A percentile compares a stretch with the other conserved stretches of the same genome.
Evolutionary conservation across 2,797 vertebrate genomes (phyloP).

Genomic region (Pseudocheirus occidentalis): DNA sequence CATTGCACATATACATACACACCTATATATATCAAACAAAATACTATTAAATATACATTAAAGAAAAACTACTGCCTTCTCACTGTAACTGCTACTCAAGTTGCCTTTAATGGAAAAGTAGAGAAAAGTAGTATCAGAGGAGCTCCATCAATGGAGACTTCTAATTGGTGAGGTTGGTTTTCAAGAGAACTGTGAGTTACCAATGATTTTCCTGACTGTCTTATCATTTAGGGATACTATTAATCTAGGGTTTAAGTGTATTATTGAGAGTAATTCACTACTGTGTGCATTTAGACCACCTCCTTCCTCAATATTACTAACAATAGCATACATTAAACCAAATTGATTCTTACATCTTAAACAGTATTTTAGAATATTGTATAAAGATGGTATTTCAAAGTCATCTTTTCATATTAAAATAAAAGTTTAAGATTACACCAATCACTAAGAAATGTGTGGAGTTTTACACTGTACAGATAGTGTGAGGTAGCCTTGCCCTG

Average conservation of each 20-base stretch:
- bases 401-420: slow-evolving; percentile 58
- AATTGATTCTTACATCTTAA: slow-evolving; percentile 56
- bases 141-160: slow-evolving; percentile 20
- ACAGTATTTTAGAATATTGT: slow-evolving; percentile 22
- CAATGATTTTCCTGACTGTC: slow-evolving; percentile 27
- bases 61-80: neutral
- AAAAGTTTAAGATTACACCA: slow-evolving; percentile 44
- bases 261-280: slow-evolving; percentile 59
- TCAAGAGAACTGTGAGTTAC: neutral
- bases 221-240: slow-evolving; percentile 37
- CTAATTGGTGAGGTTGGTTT: slow-evolving; percentile 23
- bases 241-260: slow-evolving; percentile 44
- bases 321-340: slow-evolving; percentile 52
- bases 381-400: slow-evolving; percentile 57
- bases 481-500: slow-evolving; percentile 76
- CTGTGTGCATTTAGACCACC: slow-evolving; percentile 45
- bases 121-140: slow-evolving; percentile 47
- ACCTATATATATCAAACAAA: neutral
- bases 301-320: slow-evolving; percentile 48
- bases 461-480: slow-evolving; percentile 78
- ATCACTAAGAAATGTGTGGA: slow-evolving; percentile 59
- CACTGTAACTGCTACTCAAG: slow-evolving; percentile 24
- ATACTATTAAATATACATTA: neutral
- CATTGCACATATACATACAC: neutral
- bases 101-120: slow-evolving; percentile 31